Evolutionary conservation across 2,888 invertebrate genomes (phyloP), one percentile per base, ranked within the genome.

Genomic region (Cephus sareptanus): DNA sequence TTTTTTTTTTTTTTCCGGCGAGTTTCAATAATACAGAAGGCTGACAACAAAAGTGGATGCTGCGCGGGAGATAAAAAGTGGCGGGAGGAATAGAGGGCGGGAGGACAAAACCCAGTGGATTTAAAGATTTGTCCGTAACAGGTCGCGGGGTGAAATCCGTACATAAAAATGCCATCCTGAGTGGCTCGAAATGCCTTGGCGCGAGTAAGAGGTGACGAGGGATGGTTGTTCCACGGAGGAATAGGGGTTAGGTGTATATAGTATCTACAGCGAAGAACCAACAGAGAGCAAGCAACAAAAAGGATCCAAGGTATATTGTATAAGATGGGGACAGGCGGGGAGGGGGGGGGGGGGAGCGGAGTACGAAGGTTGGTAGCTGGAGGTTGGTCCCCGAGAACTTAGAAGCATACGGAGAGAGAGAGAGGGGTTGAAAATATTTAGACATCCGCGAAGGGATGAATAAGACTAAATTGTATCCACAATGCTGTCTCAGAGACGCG

Each of bases 391-490:
- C 40, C 4, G 40, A 76, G 71, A 75, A 80, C 76, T 80, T 74
- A 81, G 80, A 79, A 77, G 81, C 75, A 79, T 75, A 76, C 79
- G 76, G 79, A 80, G 34, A 31, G 31, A 31, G 31, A 31, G 79
- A 83, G 80, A 81, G 85, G 86, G 88, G 89, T 90, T 87, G 88
- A 90, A 90, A 90, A 91, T 91, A 90, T 91, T 91, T 90, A 90
- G 90, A 90, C 88, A 88, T 89, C 87, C 86, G 85, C 87, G 85
- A 84, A 87, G 87, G 87, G 88, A 93, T 93, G 93, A 93, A 93
- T 93, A 92, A 93, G 93, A 92, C 93, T 93, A 93, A 93, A 93
- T 93, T 93, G 93, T 93, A 93, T 93, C 93, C 93, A 93, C 93
- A 93, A 93, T 93, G 92, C 91, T 92, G 92, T 92, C 93, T 93